Percentiles rank a stretch among this genome's conserved stretches.
Evolutionary conservation across 2,797 vertebrate species (phyloP).

Genomic region (Hyperoplus immaculatus): DNA sequence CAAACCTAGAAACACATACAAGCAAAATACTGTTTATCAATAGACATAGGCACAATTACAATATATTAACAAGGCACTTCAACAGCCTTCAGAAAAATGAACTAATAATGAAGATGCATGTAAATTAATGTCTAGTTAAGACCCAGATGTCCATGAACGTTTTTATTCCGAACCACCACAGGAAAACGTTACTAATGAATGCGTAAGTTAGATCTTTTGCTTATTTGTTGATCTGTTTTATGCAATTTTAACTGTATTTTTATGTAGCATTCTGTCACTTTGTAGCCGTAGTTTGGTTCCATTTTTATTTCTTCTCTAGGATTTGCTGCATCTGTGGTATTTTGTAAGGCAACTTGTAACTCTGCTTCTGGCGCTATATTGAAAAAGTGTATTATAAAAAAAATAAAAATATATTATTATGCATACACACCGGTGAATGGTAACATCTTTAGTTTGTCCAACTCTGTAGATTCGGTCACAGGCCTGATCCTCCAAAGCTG

Average conservation of each 20-base stretch:
- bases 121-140: not conserved
- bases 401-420: no score
- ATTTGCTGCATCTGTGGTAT: no score
- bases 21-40: not conserved
- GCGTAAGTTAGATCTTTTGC: not conserved
- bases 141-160: not conserved
- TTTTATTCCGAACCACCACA: not conserved
- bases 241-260: not conserved
- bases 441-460: constrained; percentile 92
- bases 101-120: not conserved
- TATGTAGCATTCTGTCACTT: not conserved
- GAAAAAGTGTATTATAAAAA: no score
- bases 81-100: not conserved
- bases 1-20: constrained; percentile 86
- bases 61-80: not conserved
- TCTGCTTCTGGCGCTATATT: no score
- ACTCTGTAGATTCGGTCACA: constrained; percentile 97
- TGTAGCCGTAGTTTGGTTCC: not conserved
- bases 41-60: not conserved
- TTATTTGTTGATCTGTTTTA: not conserved
- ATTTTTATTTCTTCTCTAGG: no score
- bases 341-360: no score
- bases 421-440: constrained; percentile 88
- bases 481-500: constrained; percentile 96
- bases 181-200: not conserved